These are phyloP conservation scores for Chloroclysta siterata DNA, from an alignment of 2,888 invertebrate species.

Conservation along the genomic window DNA sequence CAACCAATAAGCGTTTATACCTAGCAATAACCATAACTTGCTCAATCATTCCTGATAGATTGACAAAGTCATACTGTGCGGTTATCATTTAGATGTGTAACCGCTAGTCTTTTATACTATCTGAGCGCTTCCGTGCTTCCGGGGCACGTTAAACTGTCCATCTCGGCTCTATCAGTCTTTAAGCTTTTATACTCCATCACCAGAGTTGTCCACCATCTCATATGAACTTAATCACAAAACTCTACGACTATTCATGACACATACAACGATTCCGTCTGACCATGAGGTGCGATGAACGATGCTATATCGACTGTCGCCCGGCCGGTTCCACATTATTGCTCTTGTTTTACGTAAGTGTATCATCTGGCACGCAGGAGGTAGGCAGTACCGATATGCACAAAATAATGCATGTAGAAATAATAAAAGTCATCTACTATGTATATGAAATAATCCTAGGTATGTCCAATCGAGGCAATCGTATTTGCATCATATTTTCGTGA, in stretches of 20 bases:
- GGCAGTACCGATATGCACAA: conserved; percentile 2
- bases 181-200: too few relatives aligned
- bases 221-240: not conserved
- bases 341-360: conserved; percentile 13
- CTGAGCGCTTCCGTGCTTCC: too few relatives aligned
- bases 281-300: conserved; percentile 8
- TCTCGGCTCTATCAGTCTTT: too few relatives aligned
- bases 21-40: too few relatives aligned
- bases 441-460: not conserved
- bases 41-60: too few relatives aligned
- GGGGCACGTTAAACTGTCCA: too few relatives aligned
- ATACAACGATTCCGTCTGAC: not conserved
- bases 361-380: conserved; percentile 1
- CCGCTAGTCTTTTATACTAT: too few relatives aligned
- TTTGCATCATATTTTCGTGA: too few relatives aligned
- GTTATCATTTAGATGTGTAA: too few relatives aligned
- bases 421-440: not conserved
- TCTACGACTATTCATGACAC: conserved; percentile 9
- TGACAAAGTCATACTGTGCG: too few relatives aligned
- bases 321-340: conserved; percentile 7
- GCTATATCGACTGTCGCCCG: conserved; percentile 1
- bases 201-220: too few relatives aligned
- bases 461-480: too few relatives aligned
- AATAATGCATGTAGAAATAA: conserved; percentile 1
- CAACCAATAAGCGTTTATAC: not conserved